phyloP scores from a whole-genome alignment of 1,140 invertebrate species.

The Planococcus citri region DNA sequence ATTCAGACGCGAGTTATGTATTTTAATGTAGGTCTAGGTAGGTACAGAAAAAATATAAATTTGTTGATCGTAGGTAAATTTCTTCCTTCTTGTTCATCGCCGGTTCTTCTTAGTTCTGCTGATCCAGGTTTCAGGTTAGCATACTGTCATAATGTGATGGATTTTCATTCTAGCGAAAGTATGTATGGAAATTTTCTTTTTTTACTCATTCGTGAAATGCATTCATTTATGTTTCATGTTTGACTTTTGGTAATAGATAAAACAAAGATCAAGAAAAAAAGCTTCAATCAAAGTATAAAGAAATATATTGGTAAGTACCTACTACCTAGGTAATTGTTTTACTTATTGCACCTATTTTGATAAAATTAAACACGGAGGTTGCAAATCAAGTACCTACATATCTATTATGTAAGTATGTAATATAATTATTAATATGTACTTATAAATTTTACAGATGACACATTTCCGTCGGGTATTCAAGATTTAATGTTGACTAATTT shows the following conservation, averaged over 20 bases:
- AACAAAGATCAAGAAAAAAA: not conserved
- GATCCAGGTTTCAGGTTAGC: not conserved
- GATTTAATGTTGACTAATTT: not conserved
- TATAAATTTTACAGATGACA: not conserved
- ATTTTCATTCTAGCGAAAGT: not conserved
- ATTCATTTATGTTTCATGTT: no score
- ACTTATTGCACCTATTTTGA: no score
- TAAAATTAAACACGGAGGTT: no score
- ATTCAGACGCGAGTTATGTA: no score
- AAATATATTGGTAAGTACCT: not conserved
- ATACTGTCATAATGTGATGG: not conserved
- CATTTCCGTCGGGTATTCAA: not conserved
- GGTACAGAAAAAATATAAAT: no score
- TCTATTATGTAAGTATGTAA: not conserved
- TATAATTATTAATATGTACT: not conserved
- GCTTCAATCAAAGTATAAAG: conserved; percentile 8
- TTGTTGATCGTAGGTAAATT: no score
- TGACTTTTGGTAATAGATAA: no score
- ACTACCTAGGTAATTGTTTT: no score
- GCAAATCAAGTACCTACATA: not conserved
- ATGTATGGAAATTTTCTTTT: no score
- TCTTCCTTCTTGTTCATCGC: not conserved
- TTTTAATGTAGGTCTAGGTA: no score
- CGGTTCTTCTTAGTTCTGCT: not conserved
- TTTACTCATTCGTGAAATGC: no score